Evolutionary conservation across 2,888 invertebrate genomes (phyloP).

Genomic region (Bedellia somnulentella): DNA sequence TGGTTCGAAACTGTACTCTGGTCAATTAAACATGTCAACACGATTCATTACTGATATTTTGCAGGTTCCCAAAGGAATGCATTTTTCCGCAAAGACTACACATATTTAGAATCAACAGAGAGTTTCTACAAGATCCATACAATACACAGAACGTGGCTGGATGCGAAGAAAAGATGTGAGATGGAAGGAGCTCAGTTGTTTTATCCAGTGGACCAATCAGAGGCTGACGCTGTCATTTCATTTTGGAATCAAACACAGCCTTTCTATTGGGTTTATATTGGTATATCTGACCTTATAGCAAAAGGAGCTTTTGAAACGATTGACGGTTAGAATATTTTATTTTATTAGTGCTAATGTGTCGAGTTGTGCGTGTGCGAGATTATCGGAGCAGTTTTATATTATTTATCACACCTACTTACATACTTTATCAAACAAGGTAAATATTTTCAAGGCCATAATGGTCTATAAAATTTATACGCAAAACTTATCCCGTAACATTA

Average conservation of each 20-base stretch:
- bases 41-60: too few relatives aligned
- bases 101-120: slow-evolving; percentile 18
- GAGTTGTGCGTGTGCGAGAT: slow-evolving; percentile 3
- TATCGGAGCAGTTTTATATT: too few relatives aligned
- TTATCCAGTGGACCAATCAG: slow-evolving; percentile 24
- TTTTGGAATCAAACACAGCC: slow-evolving; percentile 18
- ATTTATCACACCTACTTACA: too few relatives aligned
- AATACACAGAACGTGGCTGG: slow-evolving; percentile 21
- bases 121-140: slow-evolving; percentile 39
- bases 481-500: too few relatives aligned
- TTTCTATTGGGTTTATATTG: slow-evolving; percentile 19
- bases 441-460: too few relatives aligned
- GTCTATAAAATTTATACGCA: too few relatives aligned
- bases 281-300: slow-evolving; percentile 22
- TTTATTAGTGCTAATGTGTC: too few relatives aligned
- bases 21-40: too few relatives aligned
- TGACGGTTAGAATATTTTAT: slow-evolving; percentile 15
- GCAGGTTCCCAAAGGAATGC: slow-evolving; percentile 25
- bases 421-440: too few relatives aligned
- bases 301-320: slow-evolving; percentile 28
- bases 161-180: slow-evolving; percentile 24
- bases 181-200: slow-evolving; percentile 29
- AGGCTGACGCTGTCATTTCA: slow-evolving; percentile 17
- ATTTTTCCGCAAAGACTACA: slow-evolving; percentile 35
- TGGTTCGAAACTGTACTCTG: too few relatives aligned